A percentile compares a stretch with the other conserved stretches of the same genome.
phyloP scores from a whole-genome alignment of 2,113 vertebrate species.

The Alectura lathami region DNA sequence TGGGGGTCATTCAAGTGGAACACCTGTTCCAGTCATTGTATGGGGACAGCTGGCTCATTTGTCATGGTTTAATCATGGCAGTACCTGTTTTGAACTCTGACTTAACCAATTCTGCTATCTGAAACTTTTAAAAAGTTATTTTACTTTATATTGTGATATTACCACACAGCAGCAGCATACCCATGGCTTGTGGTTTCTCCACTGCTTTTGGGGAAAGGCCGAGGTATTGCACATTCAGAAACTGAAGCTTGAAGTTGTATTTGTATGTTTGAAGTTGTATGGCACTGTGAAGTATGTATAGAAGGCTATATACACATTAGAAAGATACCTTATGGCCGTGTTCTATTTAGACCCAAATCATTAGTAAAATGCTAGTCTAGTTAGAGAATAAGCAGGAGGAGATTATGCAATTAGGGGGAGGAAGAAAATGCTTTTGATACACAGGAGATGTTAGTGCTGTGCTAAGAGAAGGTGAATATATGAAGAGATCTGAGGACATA shows the following conservation, averaged over 20 bases:
- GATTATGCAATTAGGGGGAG: not conserved
- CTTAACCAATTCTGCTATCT: not conserved
- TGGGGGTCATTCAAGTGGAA: not conserved
- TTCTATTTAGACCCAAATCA: not conserved
- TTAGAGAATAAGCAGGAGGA: not conserved
- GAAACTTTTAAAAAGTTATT: not conserved
- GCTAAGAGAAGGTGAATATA: accelerated
- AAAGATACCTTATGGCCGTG: not conserved
- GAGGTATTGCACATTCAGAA: not conserved
- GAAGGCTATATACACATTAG: no score
- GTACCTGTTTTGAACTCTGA: accelerated
- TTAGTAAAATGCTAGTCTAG: not conserved
- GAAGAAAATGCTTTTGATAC: not conserved
- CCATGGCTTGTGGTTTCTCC: accelerated
- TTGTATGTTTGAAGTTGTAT: not conserved
- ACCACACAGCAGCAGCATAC: not conserved
- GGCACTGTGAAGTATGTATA: accelerated
- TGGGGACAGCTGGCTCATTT: accelerated
- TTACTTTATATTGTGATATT: accelerated
- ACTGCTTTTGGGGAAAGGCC: no score
- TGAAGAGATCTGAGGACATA: not conserved
- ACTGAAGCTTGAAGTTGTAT: not conserved
- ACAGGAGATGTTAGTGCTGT: not conserved
- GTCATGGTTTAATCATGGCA: not conserved
- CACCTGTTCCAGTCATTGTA: not conserved